Base-by-base conservation (phyloP, 2,113 vertebrate species). In the Thunnus maccoyii region DNA sequence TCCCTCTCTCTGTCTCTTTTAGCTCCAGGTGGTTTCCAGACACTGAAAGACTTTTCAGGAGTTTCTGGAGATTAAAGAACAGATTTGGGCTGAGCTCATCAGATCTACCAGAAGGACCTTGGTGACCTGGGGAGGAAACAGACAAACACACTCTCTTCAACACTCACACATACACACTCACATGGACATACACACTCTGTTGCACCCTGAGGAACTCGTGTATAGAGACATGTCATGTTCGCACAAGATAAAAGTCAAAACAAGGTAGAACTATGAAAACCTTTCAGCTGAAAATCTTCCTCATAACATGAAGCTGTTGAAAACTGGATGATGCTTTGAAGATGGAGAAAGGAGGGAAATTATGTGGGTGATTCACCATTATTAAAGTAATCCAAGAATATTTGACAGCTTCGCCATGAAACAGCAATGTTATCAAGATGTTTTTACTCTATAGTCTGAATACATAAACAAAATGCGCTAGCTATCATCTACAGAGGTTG, bases 1-100 rank as follows among this genome's bases (percentile, higher is more conserved):
- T 48, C 62, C 18, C 27, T 48, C 22, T 30, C 36, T 16, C 50
- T 68, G 16, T 61, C 36, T 69, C 16, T 55, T 52, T 54, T 30
- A 60, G 64, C 76, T 77, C 32, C 20, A 0, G 58, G n/a, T 54
- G 51, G 16, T 72, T 74, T 51, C 16, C 66, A 50, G 55, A 77
- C 75, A 41, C 71, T 10, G 3, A 81, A 76, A 81, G 51, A 73
- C 55, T 83, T 81, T 80, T 63, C 48, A 80, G 57, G 76, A 76
- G 61, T 82, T 88, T 63, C 17, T 52, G 20, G 52, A 88, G 87
- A 89, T 88, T 76, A 82, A 72, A 87, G 72, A 73, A 57, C 27
- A 76, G 83, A 88, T 85, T 62, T 60, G 68, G 27, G 41, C 55
- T 72, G 41, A 80, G 76, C 78, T 87, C 82, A 80, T 88, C 91